Percentiles rank a stretch among this genome's conserved stretches.
Conservation (phyloP, 2,888 invertebrate species). For the Acanthosepion lycidas region DNA sequence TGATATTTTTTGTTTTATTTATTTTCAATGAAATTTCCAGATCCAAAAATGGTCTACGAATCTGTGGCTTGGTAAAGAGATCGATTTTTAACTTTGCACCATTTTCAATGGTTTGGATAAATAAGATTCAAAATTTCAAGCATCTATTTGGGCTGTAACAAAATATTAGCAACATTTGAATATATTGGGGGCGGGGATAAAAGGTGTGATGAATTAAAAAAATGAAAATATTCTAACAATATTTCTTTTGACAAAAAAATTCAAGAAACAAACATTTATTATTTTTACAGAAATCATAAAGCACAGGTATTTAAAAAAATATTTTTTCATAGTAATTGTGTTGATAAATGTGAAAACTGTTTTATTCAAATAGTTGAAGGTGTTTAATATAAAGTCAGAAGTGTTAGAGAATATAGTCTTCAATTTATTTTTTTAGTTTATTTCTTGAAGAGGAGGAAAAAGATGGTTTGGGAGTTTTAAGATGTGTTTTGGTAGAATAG, state of each 20-base stretch:
- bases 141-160: constrained; percentile 23
- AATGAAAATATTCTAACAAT: constrained; percentile 33
- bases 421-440: not conserved
- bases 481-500: not conserved
- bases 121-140: not conserved
- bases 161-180: constrained; percentile 45
- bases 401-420: not conserved
- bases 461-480: not conserved
- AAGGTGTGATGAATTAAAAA: not conserved
- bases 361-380: not conserved
- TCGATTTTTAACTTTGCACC: not conserved
- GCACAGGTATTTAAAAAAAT: not conserved
- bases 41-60: too few relatives aligned
- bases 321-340: too few relatives aligned
- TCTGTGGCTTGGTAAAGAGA: too few relatives aligned
- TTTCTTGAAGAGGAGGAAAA: not conserved
- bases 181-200: not conserved
- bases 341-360: constrained; percentile 20
- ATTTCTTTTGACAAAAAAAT: constrained; percentile 33
- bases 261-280: constrained; percentile 12
- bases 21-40: too few relatives aligned
- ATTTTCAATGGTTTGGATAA: not conserved
- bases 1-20: too few relatives aligned
- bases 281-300: not conserved
- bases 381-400: constrained; percentile 1